phyloP scores from a whole-genome alignment of 2,113 vertebrate species.

The Pelecanoides urinatrix region DNA sequence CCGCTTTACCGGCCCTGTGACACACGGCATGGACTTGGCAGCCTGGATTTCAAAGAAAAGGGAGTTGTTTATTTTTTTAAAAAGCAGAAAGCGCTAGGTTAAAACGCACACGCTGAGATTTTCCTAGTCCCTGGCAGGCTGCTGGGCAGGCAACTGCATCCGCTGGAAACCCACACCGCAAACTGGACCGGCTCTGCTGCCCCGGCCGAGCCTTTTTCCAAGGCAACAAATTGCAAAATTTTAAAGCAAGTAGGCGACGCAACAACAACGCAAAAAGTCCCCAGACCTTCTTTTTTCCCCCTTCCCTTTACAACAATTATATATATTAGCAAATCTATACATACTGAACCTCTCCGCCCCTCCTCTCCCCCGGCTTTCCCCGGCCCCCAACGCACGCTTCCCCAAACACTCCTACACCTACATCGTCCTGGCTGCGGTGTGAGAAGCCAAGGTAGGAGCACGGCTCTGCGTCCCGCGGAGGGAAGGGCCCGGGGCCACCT shows the following conservation, averaged over 20 bases:
- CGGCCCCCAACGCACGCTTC: neutral
- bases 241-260: neutral
- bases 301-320: neutral
- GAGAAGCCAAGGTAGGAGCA: neutral
- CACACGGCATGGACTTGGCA: neutral
- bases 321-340: neutral
- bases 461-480: neutral
- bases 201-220: neutral
- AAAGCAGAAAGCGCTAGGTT: neutral
- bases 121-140: neutral
- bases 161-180: neutral
- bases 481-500: neutral
- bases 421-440: neutral
- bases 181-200: neutral
- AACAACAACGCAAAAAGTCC: neutral
- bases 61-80: neutral
- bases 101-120: neutral
- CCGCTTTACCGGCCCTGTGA: neutral
- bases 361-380: neutral
- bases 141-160: neutral
- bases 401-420: neutral
- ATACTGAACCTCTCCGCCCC: neutral
- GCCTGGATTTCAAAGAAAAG: neutral
- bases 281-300: neutral
- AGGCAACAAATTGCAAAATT: neutral